Evolutionary conservation across 1,140 invertebrate genomes (phyloP), one percentile per base, ranked within the genome.

Genomic region (Euura saliciscinereae): DNA sequence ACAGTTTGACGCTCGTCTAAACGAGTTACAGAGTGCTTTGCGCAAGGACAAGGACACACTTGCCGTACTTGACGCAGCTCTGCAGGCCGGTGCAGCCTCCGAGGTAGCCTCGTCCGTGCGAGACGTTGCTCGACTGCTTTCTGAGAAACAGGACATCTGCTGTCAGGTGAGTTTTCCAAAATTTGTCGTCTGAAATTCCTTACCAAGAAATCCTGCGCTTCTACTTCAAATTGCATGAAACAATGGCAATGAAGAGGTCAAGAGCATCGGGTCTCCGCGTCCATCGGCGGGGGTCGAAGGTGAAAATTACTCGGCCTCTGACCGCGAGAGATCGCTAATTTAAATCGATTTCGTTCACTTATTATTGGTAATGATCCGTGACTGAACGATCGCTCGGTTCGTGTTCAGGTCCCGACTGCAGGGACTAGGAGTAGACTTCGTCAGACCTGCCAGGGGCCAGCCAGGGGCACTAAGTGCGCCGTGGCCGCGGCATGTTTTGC

Each of bases 81-180:
- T 92, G 44, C 87, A 90, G 76, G 89, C 89, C 71, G 91, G 91
- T 59, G 89, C 89, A n/a, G 88, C 90, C 7, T 88, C 89, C 6
- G 88, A 91, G 28, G 88, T 90, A 0, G 91, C 91, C 6, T 89
- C 91, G 42, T 92, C 91, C 46, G 90, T 93, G 8, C 89, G 91
- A 68, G 89, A 92, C 77, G 91, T 93, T 13, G 91, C 92, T 2
- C 90, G 91, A 79, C 83, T 93, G 44, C 86, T 94, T 10, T 93
- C 92, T 6, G 93, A 94, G 79, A 91, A 89, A 77, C 87, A 89
- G 66, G 87, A 89, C 67, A 79, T 82, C 5, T 85, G 83, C 76
- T 84, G 84, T 76, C 87, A 90, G 76, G 87, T 88, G 77, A 76
- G 10, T 74, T 66, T 69, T 45, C 11, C 10, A 67, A 67, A 10